Base-by-base conservation (phyloP, 1,140 invertebrate species). In the Wasmannia auropunctata region DNA sequence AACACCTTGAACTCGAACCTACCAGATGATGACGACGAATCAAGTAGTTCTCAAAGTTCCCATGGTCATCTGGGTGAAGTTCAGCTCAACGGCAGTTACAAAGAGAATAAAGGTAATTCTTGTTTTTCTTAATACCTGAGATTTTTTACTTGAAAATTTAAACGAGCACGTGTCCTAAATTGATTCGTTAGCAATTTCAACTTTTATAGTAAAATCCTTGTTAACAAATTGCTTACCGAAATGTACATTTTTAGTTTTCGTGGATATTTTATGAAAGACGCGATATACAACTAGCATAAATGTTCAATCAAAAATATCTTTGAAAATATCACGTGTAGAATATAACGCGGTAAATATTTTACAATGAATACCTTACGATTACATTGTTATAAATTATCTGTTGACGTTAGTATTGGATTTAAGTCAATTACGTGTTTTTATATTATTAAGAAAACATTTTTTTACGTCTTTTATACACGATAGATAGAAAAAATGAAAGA, bases 51-150 rank as follows among this genome's bases (percentile, higher is more conserved):
- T 11, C 95, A 96, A 84, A 95, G 95, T 88, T 96, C 95, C 19
- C 95, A 96, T 79, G 93, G 95, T 65, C 90, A 91, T 62, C 92
- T 95, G 43, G 95, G 95, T 37, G 95, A 96, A 88, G 93, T 95
- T 67, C 95, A 96, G 25, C 91, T 95, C 22, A 96, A 96, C 91
- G 96, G 96, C 63, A 95, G 95, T 74, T 96, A 96, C 91, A 96
- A 96, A 84, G 95, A 96, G 87, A 95, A 95, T 88, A 96, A 96
- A 95, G 95, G 96, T 95, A 91, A 90, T n/a, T 19, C 0, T 54
- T 28, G 14, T 10, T 3, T 28, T 25, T 22, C 25, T 67, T 14
- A 22, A 51, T 51, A 65, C 25, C 25, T 8, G 14, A 28, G n/a
- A 62, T 67, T 51, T 16, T 8, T 60, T 19, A 7, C 37, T 77